Conservation (phyloP, 2,797 vertebrate genomes). For the Siniperca obscura region DNA sequence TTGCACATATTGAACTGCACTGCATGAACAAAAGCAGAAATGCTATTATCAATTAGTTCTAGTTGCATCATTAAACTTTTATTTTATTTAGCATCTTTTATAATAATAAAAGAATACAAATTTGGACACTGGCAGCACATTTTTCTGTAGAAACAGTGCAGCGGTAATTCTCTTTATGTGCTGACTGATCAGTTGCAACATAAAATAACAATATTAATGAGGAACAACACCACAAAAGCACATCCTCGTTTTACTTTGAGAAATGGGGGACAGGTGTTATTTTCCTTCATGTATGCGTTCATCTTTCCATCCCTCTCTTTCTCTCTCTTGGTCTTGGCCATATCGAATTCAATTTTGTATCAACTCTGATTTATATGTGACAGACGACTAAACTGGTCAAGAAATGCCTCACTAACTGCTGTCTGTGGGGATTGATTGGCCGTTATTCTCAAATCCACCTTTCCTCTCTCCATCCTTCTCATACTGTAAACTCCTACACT, state of each 20-base stretch:
- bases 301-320: background rate
- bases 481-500: conserved; percentile 1
- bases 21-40: background rate
- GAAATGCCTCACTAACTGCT: background rate
- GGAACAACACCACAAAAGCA: background rate
- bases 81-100: background rate
- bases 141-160: background rate
- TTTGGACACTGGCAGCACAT: background rate
- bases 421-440: background rate
- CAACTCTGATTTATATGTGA: background rate
- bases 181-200: background rate
- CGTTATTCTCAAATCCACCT: background rate
- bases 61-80: background rate
- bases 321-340: background rate
- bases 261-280: background rate
- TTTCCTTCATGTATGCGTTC: background rate
- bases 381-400: background rate
- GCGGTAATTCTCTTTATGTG: background rate
- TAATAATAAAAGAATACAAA: background rate
- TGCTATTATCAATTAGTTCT: background rate
- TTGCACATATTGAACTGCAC: too few species aligned
- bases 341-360: background rate
- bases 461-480: background rate
- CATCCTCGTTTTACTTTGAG: background rate
- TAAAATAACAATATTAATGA: background rate